Base-by-base conservation (phyloP, 92 coral and sea anemone species). In the Virgularia gustaviana region DNA sequence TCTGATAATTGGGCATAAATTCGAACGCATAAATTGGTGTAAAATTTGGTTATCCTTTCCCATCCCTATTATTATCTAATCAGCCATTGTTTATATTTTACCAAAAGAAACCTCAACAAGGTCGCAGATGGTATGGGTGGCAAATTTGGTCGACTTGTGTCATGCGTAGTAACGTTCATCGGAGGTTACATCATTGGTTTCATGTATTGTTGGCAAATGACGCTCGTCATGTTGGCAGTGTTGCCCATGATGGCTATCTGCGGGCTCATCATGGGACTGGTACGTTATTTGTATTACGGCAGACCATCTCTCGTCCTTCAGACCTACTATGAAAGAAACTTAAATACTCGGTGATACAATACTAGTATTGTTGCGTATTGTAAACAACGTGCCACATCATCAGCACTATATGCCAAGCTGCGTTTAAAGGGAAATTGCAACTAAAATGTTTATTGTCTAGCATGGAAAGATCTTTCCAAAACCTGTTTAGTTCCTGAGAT, bases 121-220 rank as follows among this genome's bases (percentile, higher is more conserved):
- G 86, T 92, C 0, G 62, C 70, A 36, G 96, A 92, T 45, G 97
- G 96, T 36, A 75, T 92, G 62, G 97, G 97, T n/a, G 65, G 65
- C 33, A 92, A 92, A 75, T 84, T 86, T 38, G 97, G 90, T 8
- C 56, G 87, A 52, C 76, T 87, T 16, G 49, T 89, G n/a, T 87
- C 78, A 58, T 70, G 88, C 9, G 43, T 85, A 13, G 70, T 87
- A 29, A 71, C 84, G 12, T 87, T 92, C 73, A 20, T 92, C 1
- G 83, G 76, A 18, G 97, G 97, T 13, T 92, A 89, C 74, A 53
- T 65, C 20, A 65, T 92, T 71, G 97, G 97, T 6, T 92, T 92
- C 78, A 70, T 55, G 2, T 92, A 89, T 47, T 80, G 86, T 36
- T 92, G 97, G 97, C 72, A 92, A 71, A 59, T 92, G 20, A 89